These are phyloP conservation scores for Pseudoatta argentina DNA, from an alignment of 1,140 invertebrate genomes.

Conservation along the genomic window DNA sequence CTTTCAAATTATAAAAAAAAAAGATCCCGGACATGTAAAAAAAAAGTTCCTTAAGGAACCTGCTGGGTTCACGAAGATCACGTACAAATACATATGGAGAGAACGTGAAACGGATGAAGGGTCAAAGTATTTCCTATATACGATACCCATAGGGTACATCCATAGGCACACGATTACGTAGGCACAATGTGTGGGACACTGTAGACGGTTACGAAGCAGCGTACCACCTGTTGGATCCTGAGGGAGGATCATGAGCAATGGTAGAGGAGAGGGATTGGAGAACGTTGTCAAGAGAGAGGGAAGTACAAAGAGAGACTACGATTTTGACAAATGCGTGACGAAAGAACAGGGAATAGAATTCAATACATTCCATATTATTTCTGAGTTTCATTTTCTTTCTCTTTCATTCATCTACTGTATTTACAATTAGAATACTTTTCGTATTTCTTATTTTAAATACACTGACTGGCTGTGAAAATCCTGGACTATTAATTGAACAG, in stretches of 20 bases:
- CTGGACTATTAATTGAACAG: conserved; percentile 44
- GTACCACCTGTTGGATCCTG: conserved; percentile 76
- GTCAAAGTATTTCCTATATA: conserved; percentile 79
- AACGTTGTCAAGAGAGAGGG: conserved; percentile 31
- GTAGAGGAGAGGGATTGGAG: conserved; percentile 6
- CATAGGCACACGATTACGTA: conserved; percentile 72
- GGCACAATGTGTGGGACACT: conserved; percentile 73
- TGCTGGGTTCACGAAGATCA: conserved; percentile 72
- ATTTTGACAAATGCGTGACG: conserved; percentile 19
- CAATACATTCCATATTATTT: conserved; percentile 5
- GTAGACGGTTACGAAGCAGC: conserved; percentile 58
- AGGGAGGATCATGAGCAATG: conserved; percentile 62
- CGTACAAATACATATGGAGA: conserved; percentile 74
- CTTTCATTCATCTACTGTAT: conserved; percentile 30
- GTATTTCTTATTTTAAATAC: conserved; percentile 64
- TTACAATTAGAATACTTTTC: conserved; percentile 56
- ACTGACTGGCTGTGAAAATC: conserved; percentile 42
- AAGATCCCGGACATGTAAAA: not conserved
- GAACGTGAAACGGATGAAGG: conserved; percentile 76
- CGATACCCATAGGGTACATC: conserved; percentile 65
- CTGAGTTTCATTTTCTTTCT: not conserved
- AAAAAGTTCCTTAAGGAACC: conserved; percentile 37
- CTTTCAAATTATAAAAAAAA: conserved; percentile 12
- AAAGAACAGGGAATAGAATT: conserved; percentile 25
- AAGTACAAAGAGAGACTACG: not conserved